Percentiles rank a stretch among this genome's conserved stretches.
These are phyloP conservation scores for Myzus persicae DNA, from an alignment of 1,140 invertebrate species.

Conservation along the genomic window DNA sequence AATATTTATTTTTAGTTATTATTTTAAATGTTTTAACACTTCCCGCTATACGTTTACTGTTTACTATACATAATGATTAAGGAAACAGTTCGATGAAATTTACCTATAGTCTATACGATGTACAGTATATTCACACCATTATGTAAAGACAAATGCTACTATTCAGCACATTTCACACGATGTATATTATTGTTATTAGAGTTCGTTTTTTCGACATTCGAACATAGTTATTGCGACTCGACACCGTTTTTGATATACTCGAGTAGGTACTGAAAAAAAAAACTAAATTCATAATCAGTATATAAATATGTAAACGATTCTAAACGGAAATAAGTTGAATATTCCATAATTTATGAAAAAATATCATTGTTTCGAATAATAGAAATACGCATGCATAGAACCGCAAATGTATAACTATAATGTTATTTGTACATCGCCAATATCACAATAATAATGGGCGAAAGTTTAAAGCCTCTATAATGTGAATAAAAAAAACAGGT, in stretches of 20 bases:
- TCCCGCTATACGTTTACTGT: not conserved
- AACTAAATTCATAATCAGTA: not conserved
- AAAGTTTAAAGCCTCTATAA: not conserved
- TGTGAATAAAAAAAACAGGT: not conserved
- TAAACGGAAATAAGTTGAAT: not conserved
- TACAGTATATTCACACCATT: not conserved
- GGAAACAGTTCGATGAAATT: not conserved
- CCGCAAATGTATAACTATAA: not conserved
- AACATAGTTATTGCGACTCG: not conserved
- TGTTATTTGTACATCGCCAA: not conserved
- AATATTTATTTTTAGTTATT: not conserved
- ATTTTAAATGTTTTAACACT: not conserved
- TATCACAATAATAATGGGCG: not conserved
- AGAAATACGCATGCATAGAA: not conserved
- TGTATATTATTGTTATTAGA: not conserved
- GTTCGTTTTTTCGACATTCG: not conserved
- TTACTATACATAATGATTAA: not conserved
- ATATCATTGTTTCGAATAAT: not conserved
- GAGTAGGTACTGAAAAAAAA: not conserved
- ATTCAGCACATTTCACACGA: not conserved
- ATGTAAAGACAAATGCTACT: not conserved
- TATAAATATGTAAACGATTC: not conserved
- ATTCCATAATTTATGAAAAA: not conserved
- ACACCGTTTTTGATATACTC: not conserved
- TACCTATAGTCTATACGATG: not conserved